Evolutionary conservation across 2,797 vertebrate species (phyloP).

Genomic region (Anas flavirostris): DNA sequence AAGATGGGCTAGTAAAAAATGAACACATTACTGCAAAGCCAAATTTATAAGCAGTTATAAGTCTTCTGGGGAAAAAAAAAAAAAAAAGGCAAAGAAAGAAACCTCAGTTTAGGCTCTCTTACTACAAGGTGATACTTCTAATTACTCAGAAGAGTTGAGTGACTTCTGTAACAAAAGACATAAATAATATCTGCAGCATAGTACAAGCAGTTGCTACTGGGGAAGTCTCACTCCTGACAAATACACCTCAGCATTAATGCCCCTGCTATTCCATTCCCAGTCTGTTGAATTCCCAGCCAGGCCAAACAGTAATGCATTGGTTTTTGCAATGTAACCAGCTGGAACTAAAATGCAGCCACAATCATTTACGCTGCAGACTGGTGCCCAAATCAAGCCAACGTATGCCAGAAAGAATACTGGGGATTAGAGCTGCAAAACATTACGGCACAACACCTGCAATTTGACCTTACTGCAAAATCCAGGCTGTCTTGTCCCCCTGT

Average conservation of each 20-base stretch:
- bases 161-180: background rate
- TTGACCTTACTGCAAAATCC: slow-evolving; percentile 1
- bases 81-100: background rate
- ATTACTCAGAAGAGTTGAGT: background rate
- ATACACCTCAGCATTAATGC: background rate
- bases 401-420: background rate
- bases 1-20: background rate
- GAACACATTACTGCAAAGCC: background rate
- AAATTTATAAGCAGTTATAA: slow-evolving; percentile 12
- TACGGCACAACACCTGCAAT: background rate
- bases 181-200: background rate
- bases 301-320: background rate
- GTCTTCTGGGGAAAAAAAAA: background rate
- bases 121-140: slow-evolving; percentile 13
- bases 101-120: background rate
- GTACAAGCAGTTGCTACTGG: background rate
- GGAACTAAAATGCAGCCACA: slow-evolving; percentile 28
- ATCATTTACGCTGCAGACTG: slow-evolving; percentile 7
- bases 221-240: background rate
- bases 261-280: background rate
- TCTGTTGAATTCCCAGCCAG: background rate
- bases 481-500: background rate
- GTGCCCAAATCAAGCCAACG: background rate
- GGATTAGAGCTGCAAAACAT: background rate
- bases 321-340: background rate